phyloP scores from a whole-genome alignment of 2,797 vertebrate genomes.

The Leucoraja ocellata region DNA sequence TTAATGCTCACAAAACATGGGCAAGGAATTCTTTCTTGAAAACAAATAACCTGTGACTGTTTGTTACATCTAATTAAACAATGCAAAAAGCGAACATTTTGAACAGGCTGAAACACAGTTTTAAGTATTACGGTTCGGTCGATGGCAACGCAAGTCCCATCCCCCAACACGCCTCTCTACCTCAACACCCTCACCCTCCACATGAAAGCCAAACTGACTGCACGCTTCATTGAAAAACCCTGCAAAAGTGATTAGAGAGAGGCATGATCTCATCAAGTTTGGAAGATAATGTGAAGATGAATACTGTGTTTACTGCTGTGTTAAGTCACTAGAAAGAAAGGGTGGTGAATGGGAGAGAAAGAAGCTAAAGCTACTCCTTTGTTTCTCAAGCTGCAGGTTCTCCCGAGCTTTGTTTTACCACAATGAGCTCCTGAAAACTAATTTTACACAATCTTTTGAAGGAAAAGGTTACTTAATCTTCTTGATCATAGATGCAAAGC shows the following conservation, averaged over 20 bases:
- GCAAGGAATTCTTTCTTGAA: conserved; percentile 51
- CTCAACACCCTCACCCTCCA: not conserved
- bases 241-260: conserved; percentile 34
- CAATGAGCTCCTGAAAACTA: conserved; percentile 38
- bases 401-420: conserved; percentile 35
- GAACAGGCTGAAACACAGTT: not conserved
- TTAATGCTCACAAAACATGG: not conserved
- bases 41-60: conserved; percentile 68
- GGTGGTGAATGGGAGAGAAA: conserved; percentile 30
- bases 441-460: conserved; percentile 39
- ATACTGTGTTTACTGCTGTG: conserved; percentile 38
- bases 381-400: conserved; percentile 37
- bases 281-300: conserved; percentile 39
- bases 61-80: conserved; percentile 67
- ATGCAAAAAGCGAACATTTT: not conserved
- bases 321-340: conserved; percentile 37
- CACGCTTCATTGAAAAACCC: conserved; percentile 37
- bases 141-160: not conserved
- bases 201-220: conserved; percentile 29
- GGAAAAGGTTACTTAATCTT: conserved; percentile 36
- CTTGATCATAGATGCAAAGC: conserved; percentile 37
- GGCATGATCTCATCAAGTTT: conserved; percentile 38
- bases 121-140: not conserved
- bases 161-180: not conserved
- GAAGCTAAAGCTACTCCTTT: conserved; percentile 31